Base-by-base conservation (phyloP, 1,140 invertebrate genomes). In the Hydropsyche tenuis region DNA sequence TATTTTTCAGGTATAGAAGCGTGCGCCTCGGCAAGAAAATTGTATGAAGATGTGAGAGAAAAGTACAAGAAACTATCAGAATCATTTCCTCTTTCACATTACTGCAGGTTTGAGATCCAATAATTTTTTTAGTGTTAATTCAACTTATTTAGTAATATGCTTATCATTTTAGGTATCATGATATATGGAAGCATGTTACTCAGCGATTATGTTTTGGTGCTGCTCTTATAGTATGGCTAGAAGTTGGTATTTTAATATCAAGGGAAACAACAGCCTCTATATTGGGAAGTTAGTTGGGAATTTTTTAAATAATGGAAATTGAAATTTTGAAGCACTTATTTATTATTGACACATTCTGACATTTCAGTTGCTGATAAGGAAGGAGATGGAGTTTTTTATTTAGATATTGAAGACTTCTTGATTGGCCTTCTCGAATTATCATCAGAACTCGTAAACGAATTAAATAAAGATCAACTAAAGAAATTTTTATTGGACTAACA, bases 391-490 rank as follows among this genome's bases (percentile, higher is more conserved):
- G 93, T 92, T 0, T 95, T 97, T 80, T 94, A 96, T 81, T 83
- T 97, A 72, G 95, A 97, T 78, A 85, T 97, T 20, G 95, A 98
- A 82, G 95, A 97, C 78, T 97, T 94, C 80, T 83, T 98, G 12
- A 89, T 93, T 80, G 95, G 96, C 1, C 82, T 97, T 6, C 82
- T 97, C 20, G 88, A 91, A 79, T 81, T 97, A 63, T 90, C 93
- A 25, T 89, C 91, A 51, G 95, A 97, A 87, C 82, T 97, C 85
- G 92, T 94, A 85, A 85, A 83, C 83, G 56, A 64, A 45, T 30
- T 25, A 48, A n/a, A 56, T 12, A 43, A 5, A 27, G 2, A 42
- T 7, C 42, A 66, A 45, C 22, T 68, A 46, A 20, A 73, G 30
- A 42, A 76, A 30, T 79, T 20, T 18, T 70, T 18, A 70, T 66